A percentile compares a stretch with the other conserved stretches of the same genome.
Evolutionary conservation across 2,888 invertebrate genomes (phyloP).

Genomic region (Caenorhabditis doughertyi): DNA sequence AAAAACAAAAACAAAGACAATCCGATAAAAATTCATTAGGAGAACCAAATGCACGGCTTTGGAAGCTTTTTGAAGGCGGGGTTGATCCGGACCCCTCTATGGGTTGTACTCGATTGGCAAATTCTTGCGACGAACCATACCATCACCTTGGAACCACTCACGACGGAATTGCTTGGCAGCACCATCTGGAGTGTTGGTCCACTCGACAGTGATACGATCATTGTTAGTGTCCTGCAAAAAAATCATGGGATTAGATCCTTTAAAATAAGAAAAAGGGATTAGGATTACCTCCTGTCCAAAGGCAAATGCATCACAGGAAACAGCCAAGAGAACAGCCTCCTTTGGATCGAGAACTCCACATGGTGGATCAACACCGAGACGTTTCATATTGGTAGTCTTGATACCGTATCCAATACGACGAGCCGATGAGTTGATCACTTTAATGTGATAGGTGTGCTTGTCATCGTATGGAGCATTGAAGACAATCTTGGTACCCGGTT

Average conservation of each 20-base stretch:
- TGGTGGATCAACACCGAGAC: slow-evolving; percentile 77
- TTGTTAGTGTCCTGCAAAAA: slow-evolving; percentile 74
- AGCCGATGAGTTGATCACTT: slow-evolving; percentile 70
- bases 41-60: too few species aligned
- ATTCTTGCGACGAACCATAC: slow-evolving; percentile 74
- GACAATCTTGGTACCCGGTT: slow-evolving; percentile 75
- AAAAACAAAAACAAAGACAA: too few species aligned
- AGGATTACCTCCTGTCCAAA: too few species aligned
- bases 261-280: too few species aligned
- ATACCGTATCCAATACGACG: slow-evolving; percentile 78
- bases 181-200: slow-evolving; percentile 74
- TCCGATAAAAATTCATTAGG: too few species aligned
- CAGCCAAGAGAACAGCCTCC: slow-evolving; percentile 75
- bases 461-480: slow-evolving; percentile 79
- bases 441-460: slow-evolving; percentile 77
- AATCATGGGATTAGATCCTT: too few species aligned
- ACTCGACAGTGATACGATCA: slow-evolving; percentile 75
- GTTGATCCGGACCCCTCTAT: too few species aligned
- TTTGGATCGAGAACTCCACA: slow-evolving; percentile 80
- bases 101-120: slow-evolving; percentile 64
- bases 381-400: slow-evolving; percentile 80
- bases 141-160: slow-evolving; percentile 77
- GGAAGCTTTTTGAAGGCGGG: too few species aligned
- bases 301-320: too few species aligned
- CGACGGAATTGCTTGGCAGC: slow-evolving; percentile 74